These are phyloP conservation scores for Amblyteles armatorius DNA, from an alignment of 2,888 invertebrate genomes.

Conservation along the genomic window DNA sequence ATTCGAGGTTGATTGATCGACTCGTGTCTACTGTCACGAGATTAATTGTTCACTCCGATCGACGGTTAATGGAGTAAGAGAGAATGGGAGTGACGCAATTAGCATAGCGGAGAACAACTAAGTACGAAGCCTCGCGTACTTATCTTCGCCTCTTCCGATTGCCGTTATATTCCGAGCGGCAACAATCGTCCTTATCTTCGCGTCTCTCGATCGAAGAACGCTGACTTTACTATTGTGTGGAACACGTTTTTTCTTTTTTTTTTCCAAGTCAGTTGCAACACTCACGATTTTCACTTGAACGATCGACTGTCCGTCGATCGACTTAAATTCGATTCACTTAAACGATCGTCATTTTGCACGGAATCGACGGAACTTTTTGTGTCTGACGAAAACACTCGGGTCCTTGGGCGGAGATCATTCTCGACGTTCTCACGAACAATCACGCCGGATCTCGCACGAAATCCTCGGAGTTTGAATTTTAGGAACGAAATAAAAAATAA, in stretches of 20 bases:
- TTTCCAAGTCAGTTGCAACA: constrained; percentile 25
- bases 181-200: constrained; percentile 10
- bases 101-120: constrained; percentile 33
- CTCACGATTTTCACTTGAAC: constrained; percentile 44
- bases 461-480: not conserved
- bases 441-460: not conserved
- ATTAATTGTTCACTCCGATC: constrained; percentile 38
- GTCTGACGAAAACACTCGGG: constrained; percentile 1
- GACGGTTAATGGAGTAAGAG: not conserved
- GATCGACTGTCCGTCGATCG: constrained; percentile 11
- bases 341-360: constrained; percentile 7
- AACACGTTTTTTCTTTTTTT: not conserved
- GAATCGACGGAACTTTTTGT: not conserved
- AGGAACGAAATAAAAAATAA: not conserved
- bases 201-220: not conserved
- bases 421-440: not conserved
- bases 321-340: not conserved
- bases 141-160: constrained; percentile 18
- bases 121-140: constrained; percentile 18
- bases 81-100: constrained; percentile 23
- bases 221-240: not conserved
- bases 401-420: not conserved
- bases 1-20: constrained; percentile 32
- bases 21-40: constrained; percentile 23
- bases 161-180: not conserved